These are phyloP conservation scores for Creontiades dilutus DNA, from an alignment of 2,888 invertebrate species.

Conservation along the genomic window DNA sequence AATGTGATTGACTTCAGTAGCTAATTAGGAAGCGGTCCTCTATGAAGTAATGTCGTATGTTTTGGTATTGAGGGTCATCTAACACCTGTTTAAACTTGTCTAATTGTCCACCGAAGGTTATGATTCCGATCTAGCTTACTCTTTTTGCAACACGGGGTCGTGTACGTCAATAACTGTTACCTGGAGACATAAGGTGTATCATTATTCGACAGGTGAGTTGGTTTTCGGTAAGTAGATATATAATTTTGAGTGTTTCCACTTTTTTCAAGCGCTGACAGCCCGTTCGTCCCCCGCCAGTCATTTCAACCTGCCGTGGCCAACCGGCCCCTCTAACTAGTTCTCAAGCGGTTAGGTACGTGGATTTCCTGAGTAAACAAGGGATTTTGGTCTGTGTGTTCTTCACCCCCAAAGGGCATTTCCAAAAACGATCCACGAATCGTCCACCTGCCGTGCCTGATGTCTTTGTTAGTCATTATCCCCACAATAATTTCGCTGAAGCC, in stretches of 20 bases:
- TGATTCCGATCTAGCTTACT: no score
- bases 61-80: no score
- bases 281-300: neutral
- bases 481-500: neutral
- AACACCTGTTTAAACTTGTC: no score
- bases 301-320: neutral
- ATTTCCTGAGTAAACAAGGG: neutral
- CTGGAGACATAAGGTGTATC: neutral
- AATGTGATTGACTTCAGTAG: no score
- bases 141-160: no score
- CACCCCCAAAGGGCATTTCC: neutral
- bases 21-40: no score
- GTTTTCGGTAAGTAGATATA: neutral
- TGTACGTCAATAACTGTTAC: no score
- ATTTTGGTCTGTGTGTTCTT: slow-evolving; percentile 4
- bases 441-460: slow-evolving; percentile 3
- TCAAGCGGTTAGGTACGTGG: neutral
- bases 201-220: neutral
- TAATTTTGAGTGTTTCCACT: neutral
- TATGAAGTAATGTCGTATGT: no score
- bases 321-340: neutral
- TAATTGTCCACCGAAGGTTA: no score
- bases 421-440: neutral
- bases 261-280: neutral
- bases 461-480: slow-evolving; percentile 1